A percentile compares a stretch with the other conserved stretches of the same genome.
These are phyloP conservation scores for Coracopsis vasa DNA, from an alignment of 2,113 vertebrate species.

Conservation along the genomic window DNA sequence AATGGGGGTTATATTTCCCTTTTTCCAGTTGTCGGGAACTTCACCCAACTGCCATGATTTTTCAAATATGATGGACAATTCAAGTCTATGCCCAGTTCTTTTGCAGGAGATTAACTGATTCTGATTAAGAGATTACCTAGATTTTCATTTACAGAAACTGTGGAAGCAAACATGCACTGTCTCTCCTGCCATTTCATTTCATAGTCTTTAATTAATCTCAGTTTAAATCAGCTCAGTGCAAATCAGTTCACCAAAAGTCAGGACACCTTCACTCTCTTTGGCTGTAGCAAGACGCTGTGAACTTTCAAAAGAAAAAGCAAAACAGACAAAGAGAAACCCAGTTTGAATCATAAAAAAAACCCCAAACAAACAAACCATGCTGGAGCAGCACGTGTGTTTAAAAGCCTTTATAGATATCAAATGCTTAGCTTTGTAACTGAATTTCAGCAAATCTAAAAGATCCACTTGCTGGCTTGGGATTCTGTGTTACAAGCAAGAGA, in stretches of 20 bases:
- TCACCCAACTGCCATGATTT: no score
- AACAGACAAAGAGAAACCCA: background rate
- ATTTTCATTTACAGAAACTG: background rate
- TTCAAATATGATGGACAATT: background rate
- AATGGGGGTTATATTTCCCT: no score
- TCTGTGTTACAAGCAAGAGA: background rate
- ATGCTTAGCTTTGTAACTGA: background rate
- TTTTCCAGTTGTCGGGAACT: no score
- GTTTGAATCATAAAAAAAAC: background rate
- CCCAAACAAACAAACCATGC: background rate
- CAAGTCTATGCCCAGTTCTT: background rate
- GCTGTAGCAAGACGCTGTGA: background rate
- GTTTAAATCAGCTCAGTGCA: background rate
- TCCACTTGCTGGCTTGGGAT: background rate
- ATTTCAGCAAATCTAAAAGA: background rate
- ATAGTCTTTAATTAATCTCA: background rate
- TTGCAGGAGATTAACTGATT: background rate
- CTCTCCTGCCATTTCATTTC: background rate
- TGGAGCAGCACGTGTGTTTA: background rate
- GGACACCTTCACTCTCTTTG: fast-evolving
- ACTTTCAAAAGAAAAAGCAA: background rate
- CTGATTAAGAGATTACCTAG: background rate
- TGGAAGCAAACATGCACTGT: background rate
- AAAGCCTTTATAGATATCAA: background rate
- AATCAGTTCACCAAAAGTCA: background rate